Evolutionary conservation across 2,113 vertebrate genomes (phyloP), one percentile per base, ranked within the genome.

Genomic region (Promerops cafer): DNA sequence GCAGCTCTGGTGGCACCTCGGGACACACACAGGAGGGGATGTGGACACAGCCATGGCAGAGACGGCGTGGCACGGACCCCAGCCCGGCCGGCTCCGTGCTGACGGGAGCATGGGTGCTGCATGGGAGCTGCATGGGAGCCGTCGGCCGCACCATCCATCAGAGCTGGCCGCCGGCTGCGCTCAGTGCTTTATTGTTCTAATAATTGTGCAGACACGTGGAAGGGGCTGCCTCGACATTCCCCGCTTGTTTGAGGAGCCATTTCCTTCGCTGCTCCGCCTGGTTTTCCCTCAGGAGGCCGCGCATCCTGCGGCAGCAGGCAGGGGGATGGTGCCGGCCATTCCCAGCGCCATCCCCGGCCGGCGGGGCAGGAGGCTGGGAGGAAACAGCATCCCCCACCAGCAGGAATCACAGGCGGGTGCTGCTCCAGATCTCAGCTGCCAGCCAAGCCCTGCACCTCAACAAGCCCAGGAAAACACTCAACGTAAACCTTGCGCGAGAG

Each of bases 1-100:
- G 52, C 85, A 35, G 9, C 6, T 28, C 13, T 4, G 0, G 5
- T 2, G 10, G 13, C 42, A 16, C 13, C 44, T 26, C 0, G 3
- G 42, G 75, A 44, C 11, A 16, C 7, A 1, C 1, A 6, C 4
- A 8, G 56, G 2, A 0, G 0, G 23, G 65, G 31, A 49, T 1
- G 3, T 0, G 23, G 59, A 20, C 52, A 37, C 0, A 2, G 84
- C 42, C 87, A 54, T 4, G 1, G 60, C 42, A 12, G 2, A 0
- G 23, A 4, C 4, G 1, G 1, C 3, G n/a, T n/a, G n/a, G n/a
- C n/a, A n/a, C n/a, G n/a, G n/a, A n/a, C n/a, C n/a, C n/a, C n/a
- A 7, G 7, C 2, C 13, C 0, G 3, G 24, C 70, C 45, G 72
- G 42, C 22, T 20, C 2, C 0, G 16, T 2, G 63, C 83, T 11